These are phyloP conservation scores for Sebastes fasciatus DNA, from an alignment of 2,113 vertebrate genomes.

Conservation along the genomic window DNA sequence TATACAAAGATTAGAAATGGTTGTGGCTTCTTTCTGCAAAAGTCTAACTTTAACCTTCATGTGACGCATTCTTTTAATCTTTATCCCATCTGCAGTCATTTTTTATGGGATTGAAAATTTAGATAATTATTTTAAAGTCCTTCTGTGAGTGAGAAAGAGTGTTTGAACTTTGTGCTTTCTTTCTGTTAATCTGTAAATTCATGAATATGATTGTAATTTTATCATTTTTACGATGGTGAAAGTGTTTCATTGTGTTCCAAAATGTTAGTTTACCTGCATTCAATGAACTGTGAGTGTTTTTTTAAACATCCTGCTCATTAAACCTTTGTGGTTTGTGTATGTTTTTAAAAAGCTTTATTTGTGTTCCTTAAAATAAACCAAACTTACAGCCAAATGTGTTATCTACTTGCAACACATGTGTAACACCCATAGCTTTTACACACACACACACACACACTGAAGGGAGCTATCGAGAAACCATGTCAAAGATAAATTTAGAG, in stretches of 20 bases:
- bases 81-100: neutral
- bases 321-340: slow-evolving; percentile 4
- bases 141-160: neutral
- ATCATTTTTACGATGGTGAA: neutral
- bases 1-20: neutral
- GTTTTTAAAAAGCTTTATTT: neutral
- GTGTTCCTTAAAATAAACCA: slow-evolving; percentile 1
- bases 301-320: neutral
- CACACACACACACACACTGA: slow-evolving; percentile 10
- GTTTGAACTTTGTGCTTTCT: neutral
- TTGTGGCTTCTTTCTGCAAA: neutral
- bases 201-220: neutral
- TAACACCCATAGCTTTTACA: slow-evolving; percentile 32
- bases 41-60: neutral
- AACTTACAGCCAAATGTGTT: slow-evolving; percentile 42
- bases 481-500: slow-evolving; percentile 38
- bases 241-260: neutral
- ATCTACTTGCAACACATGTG: slow-evolving; percentile 71
- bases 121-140: neutral
- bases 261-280: neutral
- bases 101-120: neutral
- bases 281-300: neutral
- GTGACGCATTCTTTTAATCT: neutral
- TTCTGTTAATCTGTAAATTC: neutral
- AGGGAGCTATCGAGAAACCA: slow-evolving; percentile 7